Evolutionary conservation across 2,888 invertebrate genomes (phyloP), one percentile per base, ranked within the genome.

Genomic region (Mystacides longicornis): DNA sequence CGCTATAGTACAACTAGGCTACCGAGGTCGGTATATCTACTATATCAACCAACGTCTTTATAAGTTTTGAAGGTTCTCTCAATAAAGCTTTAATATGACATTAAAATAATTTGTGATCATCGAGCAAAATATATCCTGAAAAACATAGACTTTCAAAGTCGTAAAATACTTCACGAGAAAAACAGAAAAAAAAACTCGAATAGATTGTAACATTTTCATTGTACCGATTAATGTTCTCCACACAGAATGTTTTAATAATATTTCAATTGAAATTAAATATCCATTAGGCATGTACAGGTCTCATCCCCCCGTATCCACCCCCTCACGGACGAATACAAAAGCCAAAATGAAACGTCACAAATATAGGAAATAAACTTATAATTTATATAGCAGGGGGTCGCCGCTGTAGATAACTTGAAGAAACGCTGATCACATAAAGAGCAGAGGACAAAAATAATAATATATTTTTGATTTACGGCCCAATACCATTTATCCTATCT

Each of bases 381-480:
- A 60, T 60, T 60, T 60, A 60, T 59, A 37, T 53, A 43, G 55
- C 53, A n/a, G n/a, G n/a, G n/a, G n/a, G n/a, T n/a, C n/a, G n/a
- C n/a, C n/a, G n/a, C n/a, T n/a, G 56, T 51, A 52, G 51, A 57
- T 56, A 55, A 50, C 55, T 51, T 57, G 60, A 60, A 59, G 60
- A 58, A 60, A 55, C 49, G 58, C 58, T 56, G 60, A 60, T 60
- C 58, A 49, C 57, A 58, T 55, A 56, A 59, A 60, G 60, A 59
- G 56, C 45, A 43, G 37, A 37, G 49, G 54, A 54, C 54, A 23
- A 52, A 52, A n/a, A 49, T 22, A n/a, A n/a, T n/a, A 48, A 46
- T 58, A 60, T 54, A 60, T 54, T 58, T 60, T 55, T 61, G 61
- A 61, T 61, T 61, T 61, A 61, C 61, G 61, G 54, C 52, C 54